Evolutionary conservation across 2,113 vertebrate species (phyloP), one percentile per base, ranked within the genome.

Genomic region (Rousettus leschenaultii): DNA sequence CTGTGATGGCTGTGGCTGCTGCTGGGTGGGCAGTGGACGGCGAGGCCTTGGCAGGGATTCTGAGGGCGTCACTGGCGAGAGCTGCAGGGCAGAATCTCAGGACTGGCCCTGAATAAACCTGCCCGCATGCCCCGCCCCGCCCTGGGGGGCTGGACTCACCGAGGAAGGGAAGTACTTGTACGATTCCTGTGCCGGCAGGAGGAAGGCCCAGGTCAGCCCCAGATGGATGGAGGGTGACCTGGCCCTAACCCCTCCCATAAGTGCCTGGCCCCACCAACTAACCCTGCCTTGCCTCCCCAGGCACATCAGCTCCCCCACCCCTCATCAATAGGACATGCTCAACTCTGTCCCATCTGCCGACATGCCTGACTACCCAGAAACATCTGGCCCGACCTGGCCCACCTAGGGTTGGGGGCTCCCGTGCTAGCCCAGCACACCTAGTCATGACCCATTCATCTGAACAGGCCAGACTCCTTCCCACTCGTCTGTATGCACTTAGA

Each of bases 121-220:
- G 95, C 96, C 93, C 96, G 66, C 95, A 89, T 93, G 79, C 95
- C 93, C 97, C 63, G 33, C 96, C 91, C 91, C 33, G 51, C 96
- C 97, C 96, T 97, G 86, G 95, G 96, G 95, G 89, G 70, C 96
- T 97, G 97, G 97, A 98, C 98, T 98, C 98, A 98, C 98, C 98
- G 98, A 98, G 96, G 98, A 94, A 97, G 98, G 98, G 97, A 98
- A 98, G 97, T 98, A 98, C 97, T 98, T 98, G 97, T 98, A 98
- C 18, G 98, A 98, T 94, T 98, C 98, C 98, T 98, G 95, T 97
- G 97, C 95, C 92, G 94, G 95, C 97, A 95, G 97, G 92, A 98
- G 93, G 97, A 95, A 98, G 88, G 94, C 88, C 78, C 95, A 90
- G 78, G 91, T 97, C 94, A 97, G 97, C 97, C 95, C 96, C 97